A percentile compares a stretch with the other conserved stretches of the same genome.
phyloP scores from a whole-genome alignment of 2,888 invertebrate species.

The Polyommatus icarus region DNA sequence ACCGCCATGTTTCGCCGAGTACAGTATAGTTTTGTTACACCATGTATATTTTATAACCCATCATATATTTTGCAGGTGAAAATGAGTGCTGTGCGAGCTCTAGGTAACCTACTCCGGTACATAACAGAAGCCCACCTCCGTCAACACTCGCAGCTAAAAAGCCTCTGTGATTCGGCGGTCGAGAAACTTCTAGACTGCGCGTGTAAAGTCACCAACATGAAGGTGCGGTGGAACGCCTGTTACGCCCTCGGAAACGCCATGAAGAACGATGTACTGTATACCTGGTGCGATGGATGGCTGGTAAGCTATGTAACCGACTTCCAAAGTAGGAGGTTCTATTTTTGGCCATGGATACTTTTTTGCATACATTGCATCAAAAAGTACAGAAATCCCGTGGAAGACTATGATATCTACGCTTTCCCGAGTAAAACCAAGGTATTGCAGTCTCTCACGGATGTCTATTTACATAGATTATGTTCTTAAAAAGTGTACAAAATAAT shows the following conservation, averaged over 20 bases:
- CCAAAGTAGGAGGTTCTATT: no score
- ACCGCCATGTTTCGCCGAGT: no score
- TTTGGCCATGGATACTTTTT: no score
- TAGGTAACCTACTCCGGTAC: conserved; percentile 89
- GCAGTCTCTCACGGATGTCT: no score
- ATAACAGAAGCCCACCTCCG: conserved; percentile 75
- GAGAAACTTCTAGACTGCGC: conserved; percentile 85
- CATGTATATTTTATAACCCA: no score
- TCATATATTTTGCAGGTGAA: conserved; percentile 63
- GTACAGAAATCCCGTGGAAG: no score
- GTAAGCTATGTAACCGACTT: conserved; percentile 46
- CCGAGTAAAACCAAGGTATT: no score
- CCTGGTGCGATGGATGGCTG: conserved; percentile 77
- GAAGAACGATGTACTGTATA: conserved; percentile 80
- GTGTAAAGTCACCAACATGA: conserved; percentile 86
- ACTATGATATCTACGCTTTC: no score
- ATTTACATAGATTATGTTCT: no score
- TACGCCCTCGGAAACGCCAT: conserved; percentile 91
- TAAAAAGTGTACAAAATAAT: no score
- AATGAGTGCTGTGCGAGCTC: conserved; percentile 89
- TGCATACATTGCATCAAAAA: no score
- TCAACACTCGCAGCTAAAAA: conserved; percentile 70
- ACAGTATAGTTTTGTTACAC: no score
- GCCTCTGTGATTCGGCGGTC: conserved; percentile 81
- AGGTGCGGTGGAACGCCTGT: conserved; percentile 96